These are phyloP conservation scores for Candoia aspera DNA, from an alignment of 2,113 vertebrate species.

Conservation along the genomic window DNA sequence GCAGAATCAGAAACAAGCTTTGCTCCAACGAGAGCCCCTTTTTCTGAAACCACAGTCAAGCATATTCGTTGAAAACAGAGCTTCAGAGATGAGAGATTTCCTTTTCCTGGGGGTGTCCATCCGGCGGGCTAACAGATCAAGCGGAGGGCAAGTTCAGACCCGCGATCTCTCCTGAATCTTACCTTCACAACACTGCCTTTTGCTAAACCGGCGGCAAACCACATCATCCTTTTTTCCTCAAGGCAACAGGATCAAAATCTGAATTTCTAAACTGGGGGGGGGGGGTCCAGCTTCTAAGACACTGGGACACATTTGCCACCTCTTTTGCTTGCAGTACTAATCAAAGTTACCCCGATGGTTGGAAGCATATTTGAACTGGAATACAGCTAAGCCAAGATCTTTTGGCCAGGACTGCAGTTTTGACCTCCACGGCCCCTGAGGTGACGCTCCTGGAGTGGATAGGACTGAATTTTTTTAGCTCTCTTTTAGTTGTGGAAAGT, in stretches of 20 bases:
- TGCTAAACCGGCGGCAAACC: conserved; percentile 27
- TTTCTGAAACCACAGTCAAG: not conserved
- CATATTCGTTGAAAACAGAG: conserved; percentile 24
- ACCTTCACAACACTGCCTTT: conserved; percentile 30
- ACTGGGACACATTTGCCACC: too few species aligned
- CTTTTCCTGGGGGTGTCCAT: conserved; percentile 11
- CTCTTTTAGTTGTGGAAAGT: too few species aligned
- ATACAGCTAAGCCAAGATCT: too few species aligned
- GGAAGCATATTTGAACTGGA: too few species aligned
- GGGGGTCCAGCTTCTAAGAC: too few species aligned
- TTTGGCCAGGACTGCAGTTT: too few species aligned
- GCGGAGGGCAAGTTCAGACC: conserved; percentile 36
- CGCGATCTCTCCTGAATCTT: conserved; percentile 34
- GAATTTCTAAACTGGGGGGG: not conserved
- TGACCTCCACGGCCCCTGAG: too few species aligned
- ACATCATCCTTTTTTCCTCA: conserved; percentile 36
- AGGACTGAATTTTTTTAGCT: too few species aligned
- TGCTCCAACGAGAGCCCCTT: conserved; percentile 19
- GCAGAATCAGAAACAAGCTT: too few species aligned
- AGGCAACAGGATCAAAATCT: conserved; percentile 16
- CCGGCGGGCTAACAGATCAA: conserved; percentile 27
- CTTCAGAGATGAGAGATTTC: conserved; percentile 44
- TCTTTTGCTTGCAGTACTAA: too few species aligned
- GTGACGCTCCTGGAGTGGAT: too few species aligned
- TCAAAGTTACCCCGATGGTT: too few species aligned